Evolutionary conservation across 2,113 vertebrate species (phyloP), one percentile per base, ranked within the genome.

Genomic region (Chascanopsetta lugubris): DNA sequence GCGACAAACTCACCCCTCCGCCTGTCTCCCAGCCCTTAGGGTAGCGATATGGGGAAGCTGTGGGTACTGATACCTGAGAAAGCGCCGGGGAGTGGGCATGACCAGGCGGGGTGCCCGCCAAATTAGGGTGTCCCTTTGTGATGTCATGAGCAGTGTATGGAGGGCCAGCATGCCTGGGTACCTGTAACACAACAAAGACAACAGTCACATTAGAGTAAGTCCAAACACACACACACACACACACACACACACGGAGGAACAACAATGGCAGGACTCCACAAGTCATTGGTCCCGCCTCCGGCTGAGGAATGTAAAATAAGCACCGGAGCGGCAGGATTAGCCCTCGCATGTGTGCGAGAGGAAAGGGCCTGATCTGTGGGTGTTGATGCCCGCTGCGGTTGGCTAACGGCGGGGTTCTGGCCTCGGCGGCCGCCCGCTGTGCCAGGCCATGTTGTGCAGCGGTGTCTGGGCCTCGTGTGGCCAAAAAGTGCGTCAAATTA

Each of bases 111-210:
- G 97, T 98, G 69, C 94, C 95, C 38, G 94, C 92, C 85, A 99
- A 94, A 79, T 90, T 96, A 10, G 95, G 94, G 85, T 96, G 97
- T 89, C 95, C 96, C 94, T 98, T 99, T 90, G 90, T 93, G 91
- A 98, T 92, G 90, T 99, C 97, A 85, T 98, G 96, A 84, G 95
- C 88, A 87, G 93, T 89, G 77, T 94, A 99, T 74, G 93, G 93
- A 79, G 95, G 92, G 75, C 95, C 93, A 57, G 94, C 92, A 46
- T 96, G 97, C 89, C 96, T 95, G 76, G 96, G 93, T 90, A 98
- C 95, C 93, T 98, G 82, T 5, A 46, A 36, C 43, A 75, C 50
- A 80, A 69, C 22, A 71, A 24, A 15, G 3, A 25, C 71, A 59
- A 15, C n/a, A 12, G 13, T 68, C 26, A 20, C 49, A 51, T 18